A percentile compares a stretch with the other conserved stretches of the same genome.
Evolutionary conservation across 1,140 invertebrate genomes (phyloP).

Genomic region (Periplaneta americana): DNA sequence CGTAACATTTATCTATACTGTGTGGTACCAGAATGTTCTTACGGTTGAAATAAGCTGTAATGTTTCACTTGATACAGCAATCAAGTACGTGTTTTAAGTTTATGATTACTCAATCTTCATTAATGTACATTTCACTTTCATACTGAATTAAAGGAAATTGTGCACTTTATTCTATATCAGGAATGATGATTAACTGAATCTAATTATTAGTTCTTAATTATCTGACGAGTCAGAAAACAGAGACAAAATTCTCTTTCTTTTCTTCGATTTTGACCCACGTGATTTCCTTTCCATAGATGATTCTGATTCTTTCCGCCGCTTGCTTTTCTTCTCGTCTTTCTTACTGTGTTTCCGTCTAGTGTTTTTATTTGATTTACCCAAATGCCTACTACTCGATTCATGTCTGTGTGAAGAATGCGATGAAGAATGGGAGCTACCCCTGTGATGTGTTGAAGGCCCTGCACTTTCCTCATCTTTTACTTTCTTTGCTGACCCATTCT

Average conservation of each 20-base stretch:
- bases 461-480: background rate
- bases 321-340: background rate
- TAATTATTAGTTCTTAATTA: background rate
- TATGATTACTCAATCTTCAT: too few species aligned
- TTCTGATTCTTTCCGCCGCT: background rate
- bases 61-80: too few species aligned
- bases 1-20: too few species aligned
- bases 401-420: background rate
- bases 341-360: background rate
- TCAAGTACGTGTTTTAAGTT: too few species aligned
- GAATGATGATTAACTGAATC: background rate
- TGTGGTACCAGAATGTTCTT: too few species aligned
- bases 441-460: background rate
- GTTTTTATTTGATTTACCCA: background rate
- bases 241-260: background rate
- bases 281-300: background rate
- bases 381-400: background rate
- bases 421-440: background rate
- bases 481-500: background rate
- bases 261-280: background rate
- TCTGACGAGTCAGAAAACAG: background rate
- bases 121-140: too few species aligned
- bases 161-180: background rate
- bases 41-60: too few species aligned
- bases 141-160: too few species aligned